Base-by-base conservation (phyloP, 2,888 invertebrate species). In the Pristionchus arcanus region DNA sequence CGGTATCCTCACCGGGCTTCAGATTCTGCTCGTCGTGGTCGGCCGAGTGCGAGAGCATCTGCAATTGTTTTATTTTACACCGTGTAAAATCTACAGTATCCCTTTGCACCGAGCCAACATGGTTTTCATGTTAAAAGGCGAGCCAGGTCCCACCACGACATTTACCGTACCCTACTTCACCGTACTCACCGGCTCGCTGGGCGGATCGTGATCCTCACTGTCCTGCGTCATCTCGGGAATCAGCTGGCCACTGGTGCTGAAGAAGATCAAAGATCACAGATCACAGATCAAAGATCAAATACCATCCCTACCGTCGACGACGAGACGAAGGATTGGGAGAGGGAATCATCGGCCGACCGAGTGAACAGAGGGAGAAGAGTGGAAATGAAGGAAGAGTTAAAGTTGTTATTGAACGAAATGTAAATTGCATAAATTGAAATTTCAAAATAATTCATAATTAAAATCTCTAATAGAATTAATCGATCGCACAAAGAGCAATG, bases 11-110 rank as follows among this genome's bases (percentile, higher is more conserved):
- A 74, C 74, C 74, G 21, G 74, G 74, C 9, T 37, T 21, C 21
- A 74, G 74, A 37, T 34, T 37, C 37, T 19, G 37, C 25, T 37
- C 21, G 21, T 37, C 25, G 74, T 74, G 37, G 5, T 74, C 74
- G 74, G 74, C 74, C 74, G 74, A 74, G 37, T 74, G 74, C 16
- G 74, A 74, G 74, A 74, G 37, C 74, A 74, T 74, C 74, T 74
- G 74, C 15, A 74, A 74, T 74, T 21, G 71, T 28, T n/a, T n/a
- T n/a, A n/a, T n/a, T n/a, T n/a, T n/a, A n/a, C n/a, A n/a, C n/a
- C 42, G 42, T 7, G 42, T 49, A 49, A 49, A 49, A 49, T 3
- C 42, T 49, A 49, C 9, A 49, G 9, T 16, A 1, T 15, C 34
- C 5, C 5, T 34, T 71, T 34, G 31, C 31, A 31, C 19, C 4